A percentile compares a stretch with the other conserved stretches of the same genome.
Conservation (phyloP, 2,888 invertebrate species). For the Epirrhoe tristata region DNA sequence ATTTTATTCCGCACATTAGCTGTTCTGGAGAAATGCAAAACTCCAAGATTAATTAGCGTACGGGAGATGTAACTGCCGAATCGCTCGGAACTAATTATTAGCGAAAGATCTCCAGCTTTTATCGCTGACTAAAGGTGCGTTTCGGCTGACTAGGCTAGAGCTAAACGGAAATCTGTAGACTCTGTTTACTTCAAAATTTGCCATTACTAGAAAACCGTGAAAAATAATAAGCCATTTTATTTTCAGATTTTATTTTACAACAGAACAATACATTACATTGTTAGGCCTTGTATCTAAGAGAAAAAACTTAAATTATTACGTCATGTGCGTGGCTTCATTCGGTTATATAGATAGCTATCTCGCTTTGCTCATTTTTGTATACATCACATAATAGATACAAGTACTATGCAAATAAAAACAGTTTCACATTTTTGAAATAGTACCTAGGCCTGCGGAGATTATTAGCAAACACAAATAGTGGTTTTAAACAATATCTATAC, state of each 20-base stretch:
- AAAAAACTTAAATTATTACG: not conserved
- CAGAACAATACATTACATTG: slow-evolving; percentile 29
- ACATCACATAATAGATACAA: not conserved
- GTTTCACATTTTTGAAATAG: not conserved
- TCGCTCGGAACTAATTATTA: slow-evolving; percentile 36
- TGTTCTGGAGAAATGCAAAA: slow-evolving; percentile 47
- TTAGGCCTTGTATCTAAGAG: not conserved
- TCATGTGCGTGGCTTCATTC: not conserved
- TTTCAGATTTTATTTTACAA: slow-evolving; percentile 34
- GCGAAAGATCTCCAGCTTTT: not conserved
- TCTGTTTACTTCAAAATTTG: too few species aligned
- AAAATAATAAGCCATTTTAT: slow-evolving; percentile 11
- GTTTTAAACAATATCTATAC: slow-evolving; percentile 5
- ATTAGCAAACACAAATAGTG: not conserved
- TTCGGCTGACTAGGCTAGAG: not conserved
- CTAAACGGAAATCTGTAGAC: too few species aligned
- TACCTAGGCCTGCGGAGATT: not conserved
- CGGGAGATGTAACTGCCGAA: slow-evolving; percentile 37
- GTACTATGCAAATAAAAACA: not conserved
- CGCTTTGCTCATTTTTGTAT: not conserved
- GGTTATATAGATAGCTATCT: not conserved
- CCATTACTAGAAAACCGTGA: too few species aligned
- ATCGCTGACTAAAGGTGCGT: not conserved
- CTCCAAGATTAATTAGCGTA: slow-evolving; percentile 47
- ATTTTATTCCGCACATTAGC: slow-evolving; percentile 71